Conservation (phyloP, 2,797 vertebrate species). For the Acanthiza pusilla region DNA sequence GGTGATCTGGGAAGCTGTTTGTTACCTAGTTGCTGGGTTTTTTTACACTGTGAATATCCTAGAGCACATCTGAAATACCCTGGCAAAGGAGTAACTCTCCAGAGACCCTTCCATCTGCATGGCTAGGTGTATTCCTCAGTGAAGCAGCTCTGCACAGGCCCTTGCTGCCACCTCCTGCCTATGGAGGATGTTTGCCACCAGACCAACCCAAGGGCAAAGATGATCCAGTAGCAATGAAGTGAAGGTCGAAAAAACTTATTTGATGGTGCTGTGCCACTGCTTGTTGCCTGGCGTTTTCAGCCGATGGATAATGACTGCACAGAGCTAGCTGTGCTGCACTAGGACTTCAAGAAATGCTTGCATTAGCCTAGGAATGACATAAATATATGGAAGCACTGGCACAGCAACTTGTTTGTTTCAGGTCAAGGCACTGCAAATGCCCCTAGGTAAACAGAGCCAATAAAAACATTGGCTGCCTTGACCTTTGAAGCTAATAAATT, state of each 20-base stretch:
- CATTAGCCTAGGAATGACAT: slow-evolving; percentile 10
- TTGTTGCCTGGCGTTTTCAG: slow-evolving; percentile 10
- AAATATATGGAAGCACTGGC: slow-evolving; percentile 8
- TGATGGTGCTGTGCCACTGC: neutral
- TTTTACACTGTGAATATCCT: neutral
- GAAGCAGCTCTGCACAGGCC: neutral
- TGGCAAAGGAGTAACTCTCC: neutral
- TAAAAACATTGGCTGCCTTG: slow-evolving; percentile 14
- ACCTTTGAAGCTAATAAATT: slow-evolving; percentile 57
- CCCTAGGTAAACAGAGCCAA: slow-evolving; percentile 21
- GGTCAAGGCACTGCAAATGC: neutral
- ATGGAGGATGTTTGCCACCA: neutral
- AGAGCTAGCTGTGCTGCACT: neutral
- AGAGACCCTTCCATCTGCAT: neutral
- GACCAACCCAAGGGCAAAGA: neutral
- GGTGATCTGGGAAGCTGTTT: neutral
- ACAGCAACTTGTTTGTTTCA: slow-evolving; percentile 28
- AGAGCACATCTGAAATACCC: neutral
- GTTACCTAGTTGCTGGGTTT: neutral
- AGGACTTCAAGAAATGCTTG: neutral
- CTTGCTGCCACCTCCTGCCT: neutral
- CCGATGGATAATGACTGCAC: neutral
- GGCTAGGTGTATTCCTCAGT: neutral
- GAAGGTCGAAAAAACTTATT: neutral
- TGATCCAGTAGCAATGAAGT: neutral